phyloP scores from a whole-genome alignment of 2,888 invertebrate genomes.

The Halictus ligatus region DNA sequence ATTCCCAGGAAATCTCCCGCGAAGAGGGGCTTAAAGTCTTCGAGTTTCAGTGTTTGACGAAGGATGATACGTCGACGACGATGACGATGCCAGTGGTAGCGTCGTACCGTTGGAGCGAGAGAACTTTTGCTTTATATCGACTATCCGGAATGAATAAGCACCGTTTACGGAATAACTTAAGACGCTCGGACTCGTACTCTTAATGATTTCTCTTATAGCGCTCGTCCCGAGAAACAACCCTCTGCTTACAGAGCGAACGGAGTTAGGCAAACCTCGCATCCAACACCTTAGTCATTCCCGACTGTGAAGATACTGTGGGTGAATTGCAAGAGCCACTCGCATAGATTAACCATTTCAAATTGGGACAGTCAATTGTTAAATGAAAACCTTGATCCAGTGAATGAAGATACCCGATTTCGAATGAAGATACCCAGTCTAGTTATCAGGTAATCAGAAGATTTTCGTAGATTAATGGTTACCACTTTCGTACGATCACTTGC shows the following conservation, averaged over 20 bases:
- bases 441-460: too few species aligned
- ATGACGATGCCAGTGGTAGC: background rate
- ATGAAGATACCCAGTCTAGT: too few species aligned
- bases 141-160: slow-evolving; percentile 17
- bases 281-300: background rate
- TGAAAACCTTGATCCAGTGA: background rate
- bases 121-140: slow-evolving; percentile 18
- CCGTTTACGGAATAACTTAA: slow-evolving; percentile 35
- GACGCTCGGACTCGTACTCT: background rate
- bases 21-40: slow-evolving; percentile 23
- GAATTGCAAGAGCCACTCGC: background rate
- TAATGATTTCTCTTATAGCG: slow-evolving; percentile 12
- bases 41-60: slow-evolving; percentile 29
- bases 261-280: background rate
- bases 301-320: background rate
- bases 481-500: too few species aligned
- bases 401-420: too few species aligned
- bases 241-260: background rate
- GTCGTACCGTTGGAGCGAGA: slow-evolving; percentile 12
- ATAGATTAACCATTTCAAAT: background rate
- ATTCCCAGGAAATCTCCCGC: slow-evolving; percentile 4
- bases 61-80: background rate
- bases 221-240: background rate
- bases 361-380: background rate
- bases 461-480: too few species aligned